Conservation (phyloP, 1,140 invertebrate species). For the Xylocopa sonorina region DNA sequence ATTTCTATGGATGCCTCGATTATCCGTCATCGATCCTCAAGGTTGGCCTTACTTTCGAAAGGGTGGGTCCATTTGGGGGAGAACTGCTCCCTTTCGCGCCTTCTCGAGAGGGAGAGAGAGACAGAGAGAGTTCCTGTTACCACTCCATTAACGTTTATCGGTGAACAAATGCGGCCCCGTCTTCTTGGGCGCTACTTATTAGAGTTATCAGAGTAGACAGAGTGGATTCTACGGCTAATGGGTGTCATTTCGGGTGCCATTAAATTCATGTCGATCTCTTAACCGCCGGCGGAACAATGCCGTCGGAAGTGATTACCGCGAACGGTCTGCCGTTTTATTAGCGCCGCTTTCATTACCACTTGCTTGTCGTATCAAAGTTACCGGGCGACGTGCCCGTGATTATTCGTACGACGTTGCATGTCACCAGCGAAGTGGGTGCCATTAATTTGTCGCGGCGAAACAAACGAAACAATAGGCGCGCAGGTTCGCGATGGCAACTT, state of each 20-base stretch:
- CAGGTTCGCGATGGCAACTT: not conserved
- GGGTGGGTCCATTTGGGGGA: not conserved
- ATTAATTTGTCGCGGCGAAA: not conserved
- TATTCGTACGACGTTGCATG: not conserved
- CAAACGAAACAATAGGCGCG: not conserved
- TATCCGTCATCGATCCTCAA: not conserved
- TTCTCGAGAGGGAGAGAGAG: no score
- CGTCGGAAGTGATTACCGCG: not conserved
- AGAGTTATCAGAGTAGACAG: not conserved
- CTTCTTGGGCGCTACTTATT: not conserved
- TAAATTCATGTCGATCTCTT: slow-evolving; percentile 16
- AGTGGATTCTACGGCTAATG: not conserved
- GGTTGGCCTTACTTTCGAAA: not conserved
- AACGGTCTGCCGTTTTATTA: slow-evolving; percentile 11
- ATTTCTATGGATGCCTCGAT: not conserved
- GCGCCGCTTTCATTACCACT: not conserved
- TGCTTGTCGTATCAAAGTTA: slow-evolving; percentile 1
- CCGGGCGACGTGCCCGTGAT: not conserved
- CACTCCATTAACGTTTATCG: not conserved
- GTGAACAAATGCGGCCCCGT: not conserved
- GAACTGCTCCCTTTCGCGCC: not conserved
- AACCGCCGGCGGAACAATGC: not conserved
- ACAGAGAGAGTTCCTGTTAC: not conserved
- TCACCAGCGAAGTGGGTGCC: not conserved
- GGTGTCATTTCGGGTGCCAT: not conserved